These are phyloP conservation scores for Luehdorfia chinensis DNA, from an alignment of 1,140 invertebrate species.

Conservation along the genomic window DNA sequence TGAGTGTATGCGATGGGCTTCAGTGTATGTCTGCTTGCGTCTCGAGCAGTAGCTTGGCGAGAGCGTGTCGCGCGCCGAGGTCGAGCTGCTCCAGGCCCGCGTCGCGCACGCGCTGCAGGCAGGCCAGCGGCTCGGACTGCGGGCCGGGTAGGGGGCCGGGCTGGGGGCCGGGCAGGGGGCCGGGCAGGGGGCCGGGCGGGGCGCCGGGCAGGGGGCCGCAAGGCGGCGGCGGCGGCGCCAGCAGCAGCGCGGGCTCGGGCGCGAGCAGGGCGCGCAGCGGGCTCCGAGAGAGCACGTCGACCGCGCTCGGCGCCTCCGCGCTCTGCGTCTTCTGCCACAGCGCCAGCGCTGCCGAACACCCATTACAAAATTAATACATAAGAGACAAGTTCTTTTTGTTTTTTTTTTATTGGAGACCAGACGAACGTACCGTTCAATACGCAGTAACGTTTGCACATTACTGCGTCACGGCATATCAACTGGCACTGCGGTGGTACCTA, in stretches of 20 bases:
- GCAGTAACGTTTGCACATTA: too few species aligned
- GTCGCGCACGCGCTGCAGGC: constrained; percentile 77
- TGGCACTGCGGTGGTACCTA: too few species aligned
- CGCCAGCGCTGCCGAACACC: constrained; percentile 22
- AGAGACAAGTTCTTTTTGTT: too few species aligned
- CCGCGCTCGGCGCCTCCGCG: constrained; percentile 53
- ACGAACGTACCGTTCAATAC: too few species aligned
- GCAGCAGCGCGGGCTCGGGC: constrained; percentile 71
- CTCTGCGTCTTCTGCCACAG: constrained; percentile 14
- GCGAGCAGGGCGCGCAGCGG: constrained; percentile 62
- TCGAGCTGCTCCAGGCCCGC: constrained; percentile 82
- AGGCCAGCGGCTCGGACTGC: constrained; percentile 36
- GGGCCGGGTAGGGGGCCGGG: constrained; percentile 79
- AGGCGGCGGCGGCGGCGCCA: constrained; percentile 77
- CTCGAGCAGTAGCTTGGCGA: constrained; percentile 42
- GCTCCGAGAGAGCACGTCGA: constrained; percentile 79
- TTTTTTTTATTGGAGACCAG: too few species aligned
- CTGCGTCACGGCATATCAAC: too few species aligned
- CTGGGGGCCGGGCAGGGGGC: constrained; percentile 54
- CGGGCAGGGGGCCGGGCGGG: constrained; percentile 43
- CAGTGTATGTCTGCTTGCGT: constrained; percentile 68
- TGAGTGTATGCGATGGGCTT: neutral
- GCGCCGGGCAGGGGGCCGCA: constrained; percentile 22
- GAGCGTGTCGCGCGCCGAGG: constrained; percentile 81
- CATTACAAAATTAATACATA: too few species aligned